These are phyloP conservation scores for Drosophila arawakana DNA, from an alignment of 1,140 invertebrate genomes.

Conservation along the genomic window DNA sequence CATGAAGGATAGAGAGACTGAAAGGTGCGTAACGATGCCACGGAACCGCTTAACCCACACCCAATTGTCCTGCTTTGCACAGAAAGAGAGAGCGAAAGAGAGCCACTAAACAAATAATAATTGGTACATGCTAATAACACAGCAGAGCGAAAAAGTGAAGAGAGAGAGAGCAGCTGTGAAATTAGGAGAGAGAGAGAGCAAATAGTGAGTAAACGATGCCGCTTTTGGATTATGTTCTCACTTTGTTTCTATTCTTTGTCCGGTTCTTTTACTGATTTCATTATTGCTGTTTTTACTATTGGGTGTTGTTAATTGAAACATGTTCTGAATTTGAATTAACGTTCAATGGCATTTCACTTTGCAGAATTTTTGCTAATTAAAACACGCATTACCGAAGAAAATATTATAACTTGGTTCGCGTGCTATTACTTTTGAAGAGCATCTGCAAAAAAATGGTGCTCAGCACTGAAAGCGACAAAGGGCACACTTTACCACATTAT, in stretches of 20 bases:
- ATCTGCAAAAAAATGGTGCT: conserved; percentile 32
- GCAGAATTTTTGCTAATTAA: conserved; percentile 64
- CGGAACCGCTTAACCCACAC: conserved; percentile 18
- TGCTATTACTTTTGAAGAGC: conserved; percentile 33
- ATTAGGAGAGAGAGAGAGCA: neutral
- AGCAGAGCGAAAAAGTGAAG: conserved; percentile 9
- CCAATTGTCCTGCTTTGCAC: conserved; percentile 31
- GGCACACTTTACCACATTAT: conserved; percentile 49
- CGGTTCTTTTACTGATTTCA: conserved; percentile 11
- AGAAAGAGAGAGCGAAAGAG: conserved; percentile 28
- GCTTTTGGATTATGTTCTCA: conserved; percentile 38
- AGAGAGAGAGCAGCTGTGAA: conserved; percentile 25
- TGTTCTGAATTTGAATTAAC: conserved; percentile 76
- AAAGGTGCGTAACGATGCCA: conserved; percentile 31
- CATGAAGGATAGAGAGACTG: neutral
- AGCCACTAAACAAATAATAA: conserved; percentile 55
- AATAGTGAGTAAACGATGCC: conserved; percentile 17
- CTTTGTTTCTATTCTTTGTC: conserved; percentile 37
- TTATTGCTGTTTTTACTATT: conserved; percentile 23
- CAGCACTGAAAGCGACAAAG: conserved; percentile 35
- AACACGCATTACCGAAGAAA: conserved; percentile 32
- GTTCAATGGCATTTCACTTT: conserved; percentile 71
- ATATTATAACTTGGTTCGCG: conserved; percentile 33
- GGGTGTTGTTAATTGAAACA: conserved; percentile 64
- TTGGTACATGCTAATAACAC: conserved; percentile 53